phyloP scores from a whole-genome alignment of 1,140 invertebrate genomes.

The Sycophila sp. region DNA sequence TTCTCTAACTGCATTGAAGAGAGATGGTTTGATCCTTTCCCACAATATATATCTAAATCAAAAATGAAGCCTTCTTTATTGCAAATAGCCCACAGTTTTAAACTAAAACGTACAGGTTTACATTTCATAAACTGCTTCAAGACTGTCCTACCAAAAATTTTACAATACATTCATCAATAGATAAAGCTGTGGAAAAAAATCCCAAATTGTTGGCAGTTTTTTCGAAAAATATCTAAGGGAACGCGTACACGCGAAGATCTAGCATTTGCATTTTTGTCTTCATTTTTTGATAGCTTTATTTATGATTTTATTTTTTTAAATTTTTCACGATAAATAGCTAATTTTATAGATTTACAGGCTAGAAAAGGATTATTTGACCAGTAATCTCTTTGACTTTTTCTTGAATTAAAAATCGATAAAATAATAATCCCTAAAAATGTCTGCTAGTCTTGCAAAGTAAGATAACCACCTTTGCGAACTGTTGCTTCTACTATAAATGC shows the following conservation, averaged over 20 bases:
- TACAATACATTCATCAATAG: slow-evolving; percentile 39
- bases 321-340: slow-evolving; percentile 34
- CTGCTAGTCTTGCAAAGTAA: slow-evolving; percentile 29
- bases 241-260: slow-evolving; percentile 32
- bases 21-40: slow-evolving; percentile 17
- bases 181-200: slow-evolving; percentile 2
- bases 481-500: slow-evolving; percentile 35
- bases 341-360: slow-evolving; percentile 13
- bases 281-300: slow-evolving; percentile 21
- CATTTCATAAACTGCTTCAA: slow-evolving; percentile 24
- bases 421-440: slow-evolving; percentile 41
- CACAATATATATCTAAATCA: slow-evolving; percentile 25
- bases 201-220: too few relatives aligned
- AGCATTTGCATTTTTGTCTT: slow-evolving; percentile 12
- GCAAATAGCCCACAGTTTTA: slow-evolving; percentile 36
- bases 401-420: slow-evolving; percentile 33
- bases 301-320: slow-evolving; percentile 34
- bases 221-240: slow-evolving; percentile 37
- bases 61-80: slow-evolving; percentile 18
- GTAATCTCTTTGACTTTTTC: slow-evolving; percentile 39
- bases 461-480: slow-evolving; percentile 14
- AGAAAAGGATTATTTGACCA: slow-evolving; percentile 36
- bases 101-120: slow-evolving; percentile 17
- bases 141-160: slow-evolving; percentile 39
- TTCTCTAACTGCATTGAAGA: not conserved